Evolutionary conservation across 2,888 invertebrate species (phyloP).

Genomic region (Nymphalis polychloros): DNA sequence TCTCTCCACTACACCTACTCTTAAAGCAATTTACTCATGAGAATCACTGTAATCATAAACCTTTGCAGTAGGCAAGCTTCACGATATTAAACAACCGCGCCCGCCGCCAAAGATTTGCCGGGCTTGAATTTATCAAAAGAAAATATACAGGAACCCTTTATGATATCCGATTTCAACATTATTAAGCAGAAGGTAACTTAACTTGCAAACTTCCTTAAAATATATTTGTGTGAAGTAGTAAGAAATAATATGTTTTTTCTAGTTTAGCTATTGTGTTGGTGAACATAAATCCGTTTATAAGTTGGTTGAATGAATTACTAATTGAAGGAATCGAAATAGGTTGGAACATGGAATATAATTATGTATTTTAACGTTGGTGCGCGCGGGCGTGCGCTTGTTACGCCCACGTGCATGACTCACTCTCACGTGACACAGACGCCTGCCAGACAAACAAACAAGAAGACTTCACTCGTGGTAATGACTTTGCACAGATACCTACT

Average conservation of each 20-base stretch:
- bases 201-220: no score
- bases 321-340: slow-evolving; percentile 20
- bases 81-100: not conserved
- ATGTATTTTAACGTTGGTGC: slow-evolving; percentile 31
- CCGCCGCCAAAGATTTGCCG: not conserved
- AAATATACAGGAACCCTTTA: not conserved
- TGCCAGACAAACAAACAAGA: slow-evolving; percentile 63
- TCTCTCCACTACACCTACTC: not conserved
- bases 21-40: not conserved
- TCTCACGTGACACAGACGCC: slow-evolving; percentile 56
- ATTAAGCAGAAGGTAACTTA: not conserved
- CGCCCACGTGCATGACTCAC: slow-evolving; percentile 66
- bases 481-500: slow-evolving; percentile 3
- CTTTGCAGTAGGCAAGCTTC: slow-evolving; percentile 8
- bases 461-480: slow-evolving; percentile 40
- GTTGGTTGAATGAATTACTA: slow-evolving; percentile 3
- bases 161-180: not conserved
- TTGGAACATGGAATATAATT: slow-evolving; percentile 25
- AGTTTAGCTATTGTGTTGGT: no score
- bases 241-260: no score
- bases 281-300: not conserved
- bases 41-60: slow-evolving; percentile 8
- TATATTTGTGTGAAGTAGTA: no score
- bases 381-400: slow-evolving; percentile 31
- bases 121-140: not conserved